phyloP scores from a whole-genome alignment of 1,140 invertebrate genomes.

The Drosophila saltans region DNA sequence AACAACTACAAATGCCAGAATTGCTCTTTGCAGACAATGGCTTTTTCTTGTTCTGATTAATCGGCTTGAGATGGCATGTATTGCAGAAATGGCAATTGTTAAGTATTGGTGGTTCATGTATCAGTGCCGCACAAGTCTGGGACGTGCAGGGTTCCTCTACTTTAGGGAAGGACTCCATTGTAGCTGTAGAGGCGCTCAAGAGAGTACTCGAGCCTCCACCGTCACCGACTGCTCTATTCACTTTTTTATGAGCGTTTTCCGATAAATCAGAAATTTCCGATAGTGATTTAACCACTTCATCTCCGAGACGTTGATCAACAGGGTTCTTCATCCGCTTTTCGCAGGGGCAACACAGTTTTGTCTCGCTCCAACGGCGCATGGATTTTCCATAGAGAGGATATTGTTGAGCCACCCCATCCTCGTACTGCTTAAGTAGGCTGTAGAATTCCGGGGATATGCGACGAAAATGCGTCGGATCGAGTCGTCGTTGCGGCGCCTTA shows the following conservation, averaged over 20 bases:
- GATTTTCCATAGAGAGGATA: constrained; percentile 65
- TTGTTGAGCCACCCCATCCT: constrained; percentile 46
- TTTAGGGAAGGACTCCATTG: background rate
- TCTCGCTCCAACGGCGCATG: constrained; percentile 21
- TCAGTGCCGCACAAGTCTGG: background rate
- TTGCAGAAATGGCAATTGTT: background rate
- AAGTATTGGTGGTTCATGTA: background rate
- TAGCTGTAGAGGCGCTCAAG: background rate
- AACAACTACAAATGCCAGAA: background rate
- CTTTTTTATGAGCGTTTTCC: too few species aligned
- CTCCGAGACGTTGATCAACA: constrained; percentile 25
- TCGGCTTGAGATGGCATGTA: background rate
- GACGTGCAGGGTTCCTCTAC: background rate
- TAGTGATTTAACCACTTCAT: constrained; percentile 23
- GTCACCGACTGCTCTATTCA: background rate
- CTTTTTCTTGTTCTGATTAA: background rate
- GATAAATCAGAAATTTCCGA: background rate
- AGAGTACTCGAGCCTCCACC: background rate
- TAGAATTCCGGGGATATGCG: constrained; percentile 73
- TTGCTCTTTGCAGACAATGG: too few species aligned
- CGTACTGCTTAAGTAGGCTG: constrained; percentile 55
- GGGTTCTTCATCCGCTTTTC: background rate
- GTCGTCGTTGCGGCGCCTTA: constrained; percentile 40
- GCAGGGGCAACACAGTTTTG: constrained; percentile 22
- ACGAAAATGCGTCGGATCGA: constrained; percentile 49